Evolutionary conservation across 2,797 vertebrate genomes (phyloP), one percentile per base, ranked within the genome.

Genomic region (Tadarida brasiliensis): DNA sequence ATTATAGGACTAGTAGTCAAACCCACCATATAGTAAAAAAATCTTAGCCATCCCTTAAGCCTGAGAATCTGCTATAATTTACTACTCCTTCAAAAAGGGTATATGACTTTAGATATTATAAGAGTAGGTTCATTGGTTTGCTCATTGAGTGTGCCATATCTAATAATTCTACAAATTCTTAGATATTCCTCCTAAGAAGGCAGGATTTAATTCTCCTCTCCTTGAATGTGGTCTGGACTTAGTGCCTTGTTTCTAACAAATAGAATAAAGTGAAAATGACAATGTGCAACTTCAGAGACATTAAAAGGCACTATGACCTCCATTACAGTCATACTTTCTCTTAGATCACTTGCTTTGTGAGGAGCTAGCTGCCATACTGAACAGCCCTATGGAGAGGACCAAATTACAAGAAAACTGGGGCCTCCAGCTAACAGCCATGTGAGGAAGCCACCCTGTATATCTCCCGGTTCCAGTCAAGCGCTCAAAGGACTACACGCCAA

Each of bases 61-160:
- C 63, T 91, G 28, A 94, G 12, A 89, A 65, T 59, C 33, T 88
- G 19, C 56, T 80, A 47, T 71, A 85, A 91, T 68, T 90, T 88
- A 57, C 1, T 35, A 86, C 80, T 51, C 7, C 35, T 80, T 76
- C 73, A 59, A 47, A 95, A 83, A 65, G 56, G 10, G 17, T 90
- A 35, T 76, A 71, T 87, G 17, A 94, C 28, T 77, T 92, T 63
- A 82, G 39, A 78, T 78, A 81, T 33, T 83, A n/a, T n/a, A 78
- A 49, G 44, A 76, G 6, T 67, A 87, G 39, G 57, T 90, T 76
- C 90, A 88, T 51, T 63, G 30, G 84, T 65, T 94, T 96, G 49
- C 8, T 63, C 16, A 39, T 11, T 76, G 20, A 90, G n/a, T 77
- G 24, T 87, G 19, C n/a, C n/a, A 67, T 33, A 68, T 68, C 9